Base-by-base conservation (phyloP, 2,888 invertebrate genomes). In the Chymomyza caudatula region DNA sequence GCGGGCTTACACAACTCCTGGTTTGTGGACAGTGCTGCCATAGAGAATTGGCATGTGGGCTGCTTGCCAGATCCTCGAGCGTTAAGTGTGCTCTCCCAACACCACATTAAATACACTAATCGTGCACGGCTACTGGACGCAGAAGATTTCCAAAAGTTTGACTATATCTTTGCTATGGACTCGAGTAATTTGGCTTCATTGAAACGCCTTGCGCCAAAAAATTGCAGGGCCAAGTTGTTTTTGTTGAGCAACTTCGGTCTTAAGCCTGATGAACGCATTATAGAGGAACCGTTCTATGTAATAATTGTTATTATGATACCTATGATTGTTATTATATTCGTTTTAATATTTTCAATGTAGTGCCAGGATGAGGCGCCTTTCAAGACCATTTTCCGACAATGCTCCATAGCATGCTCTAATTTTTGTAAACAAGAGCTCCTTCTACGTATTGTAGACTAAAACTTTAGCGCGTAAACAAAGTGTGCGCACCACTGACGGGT, bases 131-230 rank as follows among this genome's bases (percentile, higher is more conserved):
- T 94, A 90, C 71, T 97, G 44, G 92, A 90, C 1, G 78, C 91
- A 44, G 91, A 92, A 3, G 98, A 98, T 88, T 98, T 96, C 83
- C 87, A 92, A 2, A 90, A 92, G 20, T 98, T 94, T 90, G 95
- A 98, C 89, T 96, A 93, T 88, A 97, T 98, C 78, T 96, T 98
- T 91, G 97, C 96, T 13, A 98, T 98, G 97, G 98, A 98, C 89
- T 92, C 95, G 64, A 92, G 93, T n/a, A 98, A 97, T 87, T 95
- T 97, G 89, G 90, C 89, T 0, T 93, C 94, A 68, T 89, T 96
- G 43, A 92, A 92, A 52, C 90, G 90, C 54, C 90, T 92, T 80
- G 58, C 67, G 3, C 87, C 85, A 3, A 55, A 61, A 4, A 92
- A 92, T 54, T 90, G 92, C 67, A 94, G 92, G 85, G 95, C 97